Evolutionary conservation across 2,113 vertebrate genomes (phyloP).

Genomic region (Isichthys henryi): DNA sequence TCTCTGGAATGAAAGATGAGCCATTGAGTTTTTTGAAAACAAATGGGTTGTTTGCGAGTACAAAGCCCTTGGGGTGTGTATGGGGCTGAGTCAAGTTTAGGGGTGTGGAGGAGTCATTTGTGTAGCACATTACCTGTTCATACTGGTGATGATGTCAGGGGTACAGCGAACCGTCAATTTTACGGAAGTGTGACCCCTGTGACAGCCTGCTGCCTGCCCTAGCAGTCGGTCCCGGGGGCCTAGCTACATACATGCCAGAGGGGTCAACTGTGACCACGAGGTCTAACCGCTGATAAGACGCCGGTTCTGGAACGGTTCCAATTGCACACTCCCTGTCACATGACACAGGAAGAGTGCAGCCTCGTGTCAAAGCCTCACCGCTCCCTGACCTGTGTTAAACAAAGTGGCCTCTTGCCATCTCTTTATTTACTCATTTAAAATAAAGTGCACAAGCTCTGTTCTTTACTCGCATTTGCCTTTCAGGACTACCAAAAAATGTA

Average conservation of each 20-base stretch:
- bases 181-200: not conserved
- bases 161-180: not conserved
- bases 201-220: not conserved
- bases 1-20: slow-evolving; percentile 6
- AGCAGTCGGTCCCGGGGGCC: not conserved
- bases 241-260: not conserved
- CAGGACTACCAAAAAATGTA: not conserved
- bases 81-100: not conserved
- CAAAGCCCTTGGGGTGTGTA: not conserved
- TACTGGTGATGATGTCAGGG: not conserved
- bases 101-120: not conserved
- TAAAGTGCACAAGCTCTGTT: not conserved
- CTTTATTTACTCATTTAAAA: not conserved
- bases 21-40: slow-evolving; percentile 17
- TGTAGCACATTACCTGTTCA: not conserved
- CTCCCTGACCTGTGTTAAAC: not conserved
- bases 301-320: not conserved
- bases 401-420: not conserved
- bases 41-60: slow-evolving; percentile 3
- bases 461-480: not conserved
- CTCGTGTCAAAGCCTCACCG: not conserved
- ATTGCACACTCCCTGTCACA: not conserved
- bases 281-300: not conserved
- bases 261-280: not conserved
- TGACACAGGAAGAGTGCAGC: slow-evolving; percentile 11